These are phyloP conservation scores for Paedocypris sp. DNA, from an alignment of 2,113 vertebrate genomes.

Conservation along the genomic window DNA sequence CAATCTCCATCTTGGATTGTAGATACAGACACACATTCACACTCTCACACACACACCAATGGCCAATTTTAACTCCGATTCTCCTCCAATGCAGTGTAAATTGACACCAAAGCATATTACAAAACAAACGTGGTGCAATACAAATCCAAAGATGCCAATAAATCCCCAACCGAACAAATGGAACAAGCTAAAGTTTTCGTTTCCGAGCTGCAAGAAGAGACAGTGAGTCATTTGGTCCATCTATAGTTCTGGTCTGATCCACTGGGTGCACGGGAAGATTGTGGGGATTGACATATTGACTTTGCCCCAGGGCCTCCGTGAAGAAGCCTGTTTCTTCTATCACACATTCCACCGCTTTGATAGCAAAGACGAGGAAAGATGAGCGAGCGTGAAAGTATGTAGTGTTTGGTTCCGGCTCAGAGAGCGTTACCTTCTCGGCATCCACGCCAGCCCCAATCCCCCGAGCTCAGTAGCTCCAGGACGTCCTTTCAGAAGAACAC, in stretches of 20 bases:
- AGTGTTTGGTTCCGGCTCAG: slow-evolving; percentile 39
- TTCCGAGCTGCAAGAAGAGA: too few species aligned
- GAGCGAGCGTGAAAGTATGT: slow-evolving; percentile 44
- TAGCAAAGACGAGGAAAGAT: slow-evolving; percentile 47
- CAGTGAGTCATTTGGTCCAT: slow-evolving; percentile 42
- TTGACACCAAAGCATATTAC: too few species aligned
- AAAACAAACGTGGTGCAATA: too few species aligned
- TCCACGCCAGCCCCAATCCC: background rate
- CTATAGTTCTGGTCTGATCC: background rate
- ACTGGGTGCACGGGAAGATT: slow-evolving; percentile 28
- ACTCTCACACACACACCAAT: too few species aligned
- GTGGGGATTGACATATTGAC: slow-evolving; percentile 25
- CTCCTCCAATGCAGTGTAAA: too few species aligned
- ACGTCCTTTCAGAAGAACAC: slow-evolving; percentile 3
- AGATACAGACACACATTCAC: too few species aligned
- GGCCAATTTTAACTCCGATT: too few species aligned
- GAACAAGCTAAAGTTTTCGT: too few species aligned
- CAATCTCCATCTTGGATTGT: too few species aligned
- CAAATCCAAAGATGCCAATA: too few species aligned
- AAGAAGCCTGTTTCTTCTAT: slow-evolving; percentile 29
- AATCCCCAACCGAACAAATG: too few species aligned
- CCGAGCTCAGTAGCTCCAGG: background rate
- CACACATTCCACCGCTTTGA: slow-evolving; percentile 45
- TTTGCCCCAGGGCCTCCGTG: slow-evolving; percentile 41
- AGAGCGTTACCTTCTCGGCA: slow-evolving; percentile 24